These are phyloP conservation scores for Eurypyga helias DNA, from an alignment of 2,113 vertebrate genomes.

Conservation along the genomic window DNA sequence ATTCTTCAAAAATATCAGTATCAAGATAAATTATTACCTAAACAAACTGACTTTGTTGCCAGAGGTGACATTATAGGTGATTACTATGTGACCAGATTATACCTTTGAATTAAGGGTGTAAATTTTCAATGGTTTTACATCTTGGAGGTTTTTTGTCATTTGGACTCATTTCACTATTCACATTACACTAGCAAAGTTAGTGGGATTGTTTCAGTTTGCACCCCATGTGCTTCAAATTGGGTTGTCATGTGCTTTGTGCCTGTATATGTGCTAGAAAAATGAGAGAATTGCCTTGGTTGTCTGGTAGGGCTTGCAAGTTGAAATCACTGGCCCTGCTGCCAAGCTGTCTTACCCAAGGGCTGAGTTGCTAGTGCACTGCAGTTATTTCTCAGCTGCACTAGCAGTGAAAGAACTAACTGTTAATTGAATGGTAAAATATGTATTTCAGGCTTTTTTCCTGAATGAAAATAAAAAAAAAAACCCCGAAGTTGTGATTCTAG, in stretches of 20 bases:
- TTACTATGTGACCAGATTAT: not conserved
- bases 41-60: not conserved
- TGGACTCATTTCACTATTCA: not conserved
- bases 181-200: not conserved
- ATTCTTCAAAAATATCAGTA: not conserved
- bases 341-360: not conserved
- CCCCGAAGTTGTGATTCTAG: not conserved
- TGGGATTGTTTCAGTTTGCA: not conserved
- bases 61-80: not conserved
- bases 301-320: not conserved
- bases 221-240: rapidly evolving
- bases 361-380: not conserved
- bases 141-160: not conserved
- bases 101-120: not conserved
- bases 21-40: not conserved
- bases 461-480: not conserved
- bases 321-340: not conserved
- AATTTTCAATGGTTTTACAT: not conserved
- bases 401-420: not conserved
- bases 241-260: not conserved
- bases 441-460: not conserved
- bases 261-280: not conserved
- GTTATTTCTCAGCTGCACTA: not conserved
- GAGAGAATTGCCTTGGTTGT: not conserved
- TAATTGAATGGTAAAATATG: not conserved